phyloP scores from a whole-genome alignment of 2,888 invertebrate species.

The Holacanthella duospinosa region DNA sequence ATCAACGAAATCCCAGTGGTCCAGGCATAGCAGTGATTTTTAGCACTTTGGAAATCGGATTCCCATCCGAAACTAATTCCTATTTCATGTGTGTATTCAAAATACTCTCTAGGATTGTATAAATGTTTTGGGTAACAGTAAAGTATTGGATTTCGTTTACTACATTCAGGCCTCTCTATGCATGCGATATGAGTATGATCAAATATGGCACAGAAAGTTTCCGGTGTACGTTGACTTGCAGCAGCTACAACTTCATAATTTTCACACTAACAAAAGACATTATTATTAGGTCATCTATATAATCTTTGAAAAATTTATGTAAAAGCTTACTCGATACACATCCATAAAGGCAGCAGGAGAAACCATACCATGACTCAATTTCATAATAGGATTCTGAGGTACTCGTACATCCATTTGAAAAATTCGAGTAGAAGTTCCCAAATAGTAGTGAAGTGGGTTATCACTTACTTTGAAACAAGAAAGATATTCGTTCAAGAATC shows the following conservation, averaged over 20 bases:
- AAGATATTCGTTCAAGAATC: conserved; percentile 21
- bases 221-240: conserved; percentile 23
- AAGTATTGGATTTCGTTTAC: conserved; percentile 25
- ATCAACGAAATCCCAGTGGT: conserved; percentile 25
- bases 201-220: conserved; percentile 24
- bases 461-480: conserved; percentile 22
- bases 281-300: not conserved
- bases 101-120: conserved; percentile 19
- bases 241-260: conserved; percentile 29
- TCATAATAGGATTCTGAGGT: conserved; percentile 28
- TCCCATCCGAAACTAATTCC: conserved; percentile 18
- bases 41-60: conserved; percentile 12
- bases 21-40: conserved; percentile 30
- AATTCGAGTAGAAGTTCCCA: conserved; percentile 29
- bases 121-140: conserved; percentile 29
- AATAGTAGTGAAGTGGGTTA: conserved; percentile 26
- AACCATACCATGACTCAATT: conserved; percentile 29
- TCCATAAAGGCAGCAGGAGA: conserved; percentile 26
- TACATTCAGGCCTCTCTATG: conserved; percentile 20
- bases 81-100: conserved; percentile 12
- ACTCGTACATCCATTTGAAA: conserved; percentile 33
- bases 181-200: conserved; percentile 27
- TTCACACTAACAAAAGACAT: conserved; percentile 15
- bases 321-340: not conserved
- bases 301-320: not conserved